Percentiles rank a stretch among this genome's conserved stretches.
These are phyloP conservation scores for Chrysolina oricalcia DNA, from an alignment of 2,888 invertebrate species.

Conservation along the genomic window DNA sequence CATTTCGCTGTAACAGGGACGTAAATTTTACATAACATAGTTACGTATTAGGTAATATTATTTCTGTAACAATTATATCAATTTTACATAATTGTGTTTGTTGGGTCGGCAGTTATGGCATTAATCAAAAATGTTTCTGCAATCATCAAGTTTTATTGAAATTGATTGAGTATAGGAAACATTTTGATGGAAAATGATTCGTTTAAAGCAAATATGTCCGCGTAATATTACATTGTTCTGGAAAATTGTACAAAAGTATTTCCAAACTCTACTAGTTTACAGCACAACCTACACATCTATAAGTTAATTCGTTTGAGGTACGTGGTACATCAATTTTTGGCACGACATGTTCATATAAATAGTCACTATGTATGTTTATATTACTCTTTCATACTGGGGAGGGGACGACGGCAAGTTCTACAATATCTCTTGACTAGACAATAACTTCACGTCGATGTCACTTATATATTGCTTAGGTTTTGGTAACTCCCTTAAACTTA, in stretches of 20 bases:
- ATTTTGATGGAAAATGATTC: too few species aligned
- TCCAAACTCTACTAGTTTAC: slow-evolving; percentile 49
- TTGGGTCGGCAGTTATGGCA: too few species aligned
- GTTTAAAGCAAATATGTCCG: too few species aligned
- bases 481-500: slow-evolving; percentile 60
- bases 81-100: too few species aligned
- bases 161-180: too few species aligned
- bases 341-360: slow-evolving; percentile 74
- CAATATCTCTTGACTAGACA: slow-evolving; percentile 65
- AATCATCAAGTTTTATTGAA: too few species aligned
- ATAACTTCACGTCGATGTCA: slow-evolving; percentile 65
- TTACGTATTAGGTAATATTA: too few species aligned
- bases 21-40: too few species aligned
- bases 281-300: slow-evolving; percentile 60
- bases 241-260: slow-evolving; percentile 15
- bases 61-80: too few species aligned
- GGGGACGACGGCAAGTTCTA: slow-evolving; percentile 19
- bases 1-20: too few species aligned
- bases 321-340: slow-evolving; percentile 86
- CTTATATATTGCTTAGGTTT: slow-evolving; percentile 65
- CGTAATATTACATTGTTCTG: too few species aligned
- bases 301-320: slow-evolving; percentile 53
- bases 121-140: too few species aligned
- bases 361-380: slow-evolving; percentile 46
- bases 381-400: slow-evolving; percentile 35